Conservation (phyloP, 2,888 invertebrate species). For the Trichogramma dendrolimi region DNA sequence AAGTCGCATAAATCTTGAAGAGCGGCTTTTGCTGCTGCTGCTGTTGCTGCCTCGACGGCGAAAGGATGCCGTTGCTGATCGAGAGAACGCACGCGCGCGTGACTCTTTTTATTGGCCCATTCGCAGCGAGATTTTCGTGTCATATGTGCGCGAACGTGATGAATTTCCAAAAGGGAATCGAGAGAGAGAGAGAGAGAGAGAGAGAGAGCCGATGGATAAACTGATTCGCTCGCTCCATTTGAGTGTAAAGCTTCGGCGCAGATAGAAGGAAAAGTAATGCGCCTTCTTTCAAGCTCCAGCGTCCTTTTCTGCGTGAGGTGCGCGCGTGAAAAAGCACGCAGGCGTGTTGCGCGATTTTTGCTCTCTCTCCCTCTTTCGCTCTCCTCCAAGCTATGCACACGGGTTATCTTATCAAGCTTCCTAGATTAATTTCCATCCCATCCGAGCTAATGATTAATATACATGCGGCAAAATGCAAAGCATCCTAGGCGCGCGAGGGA, state of each 20-base stretch:
- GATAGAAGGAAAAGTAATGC: background rate
- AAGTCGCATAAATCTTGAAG: too few species aligned
- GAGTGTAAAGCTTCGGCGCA: too few species aligned
- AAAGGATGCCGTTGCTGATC: too few species aligned
- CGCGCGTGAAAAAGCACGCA: background rate
- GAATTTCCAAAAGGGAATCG: constrained; percentile 16
- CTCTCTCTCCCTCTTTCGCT: background rate
- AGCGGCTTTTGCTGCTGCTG: too few species aligned
- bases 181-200: background rate
- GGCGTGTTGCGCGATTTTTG: background rate
- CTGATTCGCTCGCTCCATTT: too few species aligned
- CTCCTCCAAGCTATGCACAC: background rate
- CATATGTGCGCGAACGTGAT: constrained; percentile 2
- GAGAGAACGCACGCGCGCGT: background rate
- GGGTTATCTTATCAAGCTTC: background rate
- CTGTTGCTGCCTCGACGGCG: too few species aligned
- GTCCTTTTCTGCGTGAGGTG: background rate
- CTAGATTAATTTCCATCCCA: constrained; percentile 7
- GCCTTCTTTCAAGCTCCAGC: background rate
- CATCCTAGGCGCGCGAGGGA: background rate
- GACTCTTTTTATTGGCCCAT: background rate
- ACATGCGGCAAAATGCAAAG: too few species aligned
- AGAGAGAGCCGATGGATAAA: background rate
- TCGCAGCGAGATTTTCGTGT: background rate
- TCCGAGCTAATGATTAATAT: background rate